A percentile compares a stretch with the other conserved stretches of the same genome.
Conservation (phyloP, 2,113 vertebrate genomes). For the Dendrocopos noguchii region DNA sequence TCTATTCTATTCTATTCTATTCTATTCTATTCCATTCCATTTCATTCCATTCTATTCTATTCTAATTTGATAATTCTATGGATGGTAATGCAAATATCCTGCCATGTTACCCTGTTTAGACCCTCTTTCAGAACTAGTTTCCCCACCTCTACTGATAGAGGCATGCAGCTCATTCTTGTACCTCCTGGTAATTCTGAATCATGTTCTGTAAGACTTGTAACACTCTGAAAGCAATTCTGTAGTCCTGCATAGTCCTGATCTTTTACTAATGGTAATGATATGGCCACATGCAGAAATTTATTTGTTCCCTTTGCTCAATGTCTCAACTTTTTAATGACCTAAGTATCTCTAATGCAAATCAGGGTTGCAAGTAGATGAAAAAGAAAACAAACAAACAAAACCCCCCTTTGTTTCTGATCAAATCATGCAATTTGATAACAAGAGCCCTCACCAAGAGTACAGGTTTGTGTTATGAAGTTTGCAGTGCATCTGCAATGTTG, state of each 20-base stretch:
- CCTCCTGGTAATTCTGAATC: background rate
- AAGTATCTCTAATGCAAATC: background rate
- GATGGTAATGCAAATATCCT: background rate
- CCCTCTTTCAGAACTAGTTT: background rate
- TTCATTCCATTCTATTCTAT: no score
- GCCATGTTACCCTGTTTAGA: background rate
- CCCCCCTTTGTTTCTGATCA: background rate
- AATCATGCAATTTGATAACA: background rate
- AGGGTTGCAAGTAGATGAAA: rapidly evolving
- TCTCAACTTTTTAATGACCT: background rate
- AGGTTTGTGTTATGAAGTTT: background rate
- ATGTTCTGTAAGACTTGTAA: background rate
- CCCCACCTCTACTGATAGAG: background rate
- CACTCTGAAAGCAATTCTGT: background rate
- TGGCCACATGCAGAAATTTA: background rate
- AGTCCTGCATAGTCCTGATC: background rate
- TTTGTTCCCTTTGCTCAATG: background rate
- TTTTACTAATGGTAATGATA: background rate
- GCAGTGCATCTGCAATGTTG: background rate
- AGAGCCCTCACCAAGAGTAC: background rate
- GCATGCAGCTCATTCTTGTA: background rate
- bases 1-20: no score
- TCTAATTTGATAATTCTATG: background rate
- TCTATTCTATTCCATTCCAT: no score
- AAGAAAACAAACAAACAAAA: no score